These are phyloP conservation scores for Aphelocoma californica DNA, from an alignment of 2,797 vertebrate genomes.

Conservation along the genomic window DNA sequence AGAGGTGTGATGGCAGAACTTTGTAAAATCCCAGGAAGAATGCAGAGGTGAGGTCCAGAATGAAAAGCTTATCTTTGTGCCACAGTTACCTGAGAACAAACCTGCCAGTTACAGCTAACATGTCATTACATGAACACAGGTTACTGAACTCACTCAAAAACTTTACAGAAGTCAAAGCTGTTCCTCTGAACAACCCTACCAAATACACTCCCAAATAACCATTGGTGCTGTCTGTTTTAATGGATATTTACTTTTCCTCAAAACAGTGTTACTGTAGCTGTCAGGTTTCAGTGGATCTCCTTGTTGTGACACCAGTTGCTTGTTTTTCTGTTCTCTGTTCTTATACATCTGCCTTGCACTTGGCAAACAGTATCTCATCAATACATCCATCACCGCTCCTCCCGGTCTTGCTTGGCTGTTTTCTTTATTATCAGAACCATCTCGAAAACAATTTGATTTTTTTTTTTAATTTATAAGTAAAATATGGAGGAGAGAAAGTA, in stretches of 20 bases:
- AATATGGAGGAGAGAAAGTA: neutral
- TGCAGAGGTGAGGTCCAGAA: neutral
- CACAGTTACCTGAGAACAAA: neutral
- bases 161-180: neutral
- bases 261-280: neutral
- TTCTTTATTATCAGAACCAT: neutral
- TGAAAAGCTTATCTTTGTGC: neutral
- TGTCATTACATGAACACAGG: neutral
- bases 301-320: neutral
- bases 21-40: neutral
- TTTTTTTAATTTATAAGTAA: neutral
- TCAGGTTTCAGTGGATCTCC: neutral
- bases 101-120: neutral
- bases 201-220: neutral
- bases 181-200: neutral
- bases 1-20: neutral
- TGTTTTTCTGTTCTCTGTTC: neutral
- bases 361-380: neutral
- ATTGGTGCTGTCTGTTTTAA: neutral
- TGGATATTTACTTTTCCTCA: neutral
- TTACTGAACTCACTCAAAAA: neutral
- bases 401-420: neutral
- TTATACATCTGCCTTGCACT: neutral
- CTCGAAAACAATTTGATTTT: neutral
- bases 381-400: neutral